Base-by-base conservation (phyloP, 2,797 vertebrate species). In the Squalus acanthias region DNA sequence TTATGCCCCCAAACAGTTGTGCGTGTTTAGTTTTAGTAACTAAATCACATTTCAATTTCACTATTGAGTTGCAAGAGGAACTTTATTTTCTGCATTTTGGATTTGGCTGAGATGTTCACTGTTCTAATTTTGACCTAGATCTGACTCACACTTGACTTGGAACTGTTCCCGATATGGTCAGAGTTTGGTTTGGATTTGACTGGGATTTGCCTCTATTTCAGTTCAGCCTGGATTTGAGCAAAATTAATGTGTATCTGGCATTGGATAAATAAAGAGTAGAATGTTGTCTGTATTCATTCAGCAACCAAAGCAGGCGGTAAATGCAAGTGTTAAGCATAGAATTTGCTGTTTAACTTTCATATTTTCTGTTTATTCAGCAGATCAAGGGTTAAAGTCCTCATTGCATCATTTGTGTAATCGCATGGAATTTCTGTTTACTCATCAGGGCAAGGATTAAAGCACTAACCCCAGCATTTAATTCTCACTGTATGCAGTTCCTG, bases 381-480 rank as follows among this genome's bases (percentile, higher is more conserved):
- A 53, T 12, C 39, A 72, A 53, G 93, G 93, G 93, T 72, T 95
- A 95, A 72, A 72, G 67, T 95, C 69, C 93, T 95, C 20, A 72
- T 70, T 95, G 67, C 46, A 50, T 9, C 67, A 72, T 53, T 95
- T 95, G 93, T 95, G 67, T 95, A 46, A 95, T 20, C 24, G 70
- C 39, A 72, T 72, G 65, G n/a, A 50, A 95, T 24, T 95, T 53
- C 22, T 72, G 67, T 72, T 95, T 95, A 95, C 69, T 72, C 67
- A 95, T 67, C 93, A 72, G 93, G 67, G 46, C 93, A 95, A 46
- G 67, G 93, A 67, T 95, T 95, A 95, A 95, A 95, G 9, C 22
- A 70, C 46, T 22, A 72, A 70, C 53, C 94, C 7, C 92, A 95
- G 92, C 92, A 94, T 24, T 26, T 95, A 10, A 46, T 95, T 39